Base-by-base conservation (phyloP, 2,113 vertebrate genomes). In the Cercopithecus mona region DNA sequence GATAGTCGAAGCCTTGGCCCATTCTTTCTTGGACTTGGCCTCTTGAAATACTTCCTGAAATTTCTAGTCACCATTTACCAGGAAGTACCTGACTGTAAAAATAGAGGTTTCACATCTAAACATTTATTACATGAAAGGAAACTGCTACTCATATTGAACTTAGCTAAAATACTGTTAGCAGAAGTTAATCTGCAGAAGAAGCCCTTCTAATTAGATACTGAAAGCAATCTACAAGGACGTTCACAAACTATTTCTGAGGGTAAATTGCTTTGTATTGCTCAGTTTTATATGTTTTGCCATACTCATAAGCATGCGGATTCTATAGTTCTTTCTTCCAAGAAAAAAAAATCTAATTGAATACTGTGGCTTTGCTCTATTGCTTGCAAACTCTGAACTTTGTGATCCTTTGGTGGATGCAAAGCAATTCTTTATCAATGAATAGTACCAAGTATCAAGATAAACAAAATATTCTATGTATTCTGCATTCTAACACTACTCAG, bases 401-500 rank as follows among this genome's bases (percentile, higher is more conserved):
- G n/a, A 81, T 88, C 5, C 17, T 82, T 82, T 17, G 23, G 32
- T 83, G n/a, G 3, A 79, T 66, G 8, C 59, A 25, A 94, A 97
- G 87, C 12, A 52, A 95, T 88, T 97, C 57, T 82, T 96, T 20
- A 93, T 97, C 96, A 97, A 97, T 93, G 78, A 96, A 97, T 89
- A 97, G 40, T 94, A 48, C 2, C 93, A 95, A 75, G 66, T 85
- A 96, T 95, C 97, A 96, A 94, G 79, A 90, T 68, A 9, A 92
- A 35, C 7, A 86, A 50, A 22, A 23, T 59, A 35, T 86, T 96
- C 81, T 84, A 80, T 97, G 97, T 94, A 84, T 59, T 85, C 92
- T 98, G 57, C 94, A 93, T 96, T 92, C 93, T 98, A 98, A 97
- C 73, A 73, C 50, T 82, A 92, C 64, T 90, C 90, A 97, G 88